Conservation (phyloP, 2,888 invertebrate species). For the Papilio demoleus region DNA sequence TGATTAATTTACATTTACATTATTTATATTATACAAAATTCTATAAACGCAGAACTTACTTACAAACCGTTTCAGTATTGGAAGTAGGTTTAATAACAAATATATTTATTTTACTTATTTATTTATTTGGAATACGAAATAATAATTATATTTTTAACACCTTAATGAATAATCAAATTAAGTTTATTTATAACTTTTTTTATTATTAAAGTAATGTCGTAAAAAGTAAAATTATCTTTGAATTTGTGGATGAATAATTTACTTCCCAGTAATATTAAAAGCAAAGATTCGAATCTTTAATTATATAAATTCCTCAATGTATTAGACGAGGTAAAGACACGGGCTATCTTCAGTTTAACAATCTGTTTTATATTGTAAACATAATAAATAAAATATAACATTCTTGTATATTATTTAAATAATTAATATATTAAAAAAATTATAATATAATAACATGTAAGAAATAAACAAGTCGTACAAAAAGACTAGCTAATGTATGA, state of each 20-base stretch:
- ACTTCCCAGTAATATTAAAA: no score
- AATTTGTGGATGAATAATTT: no score
- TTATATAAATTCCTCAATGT: background rate
- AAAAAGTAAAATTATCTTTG: no score
- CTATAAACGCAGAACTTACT: slow-evolving; percentile 32
- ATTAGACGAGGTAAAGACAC: no score
- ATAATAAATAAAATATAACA: no score
- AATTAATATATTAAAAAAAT: background rate
- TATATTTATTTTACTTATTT: background rate
- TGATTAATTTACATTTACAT: slow-evolving; percentile 49
- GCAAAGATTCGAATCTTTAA: no score
- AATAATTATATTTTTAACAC: background rate
- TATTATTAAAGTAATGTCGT: no score
- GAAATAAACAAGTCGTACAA: background rate
- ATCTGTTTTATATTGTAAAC: no score
- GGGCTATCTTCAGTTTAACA: no score
- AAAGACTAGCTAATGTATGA: slow-evolving; percentile 8
- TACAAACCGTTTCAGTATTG: slow-evolving; percentile 16
- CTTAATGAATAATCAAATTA: background rate
- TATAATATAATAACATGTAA: slow-evolving; percentile 4
- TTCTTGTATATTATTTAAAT: no score
- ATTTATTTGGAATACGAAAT: background rate
- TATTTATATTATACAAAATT: slow-evolving; percentile 56
- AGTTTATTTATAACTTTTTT: no score
- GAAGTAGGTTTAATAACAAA: slow-evolving; percentile 16